Percentiles rank a stretch among this genome's conserved stretches.
Conservation (phyloP, 2,113 vertebrate genomes). For the Elgaria multicarinata region DNA sequence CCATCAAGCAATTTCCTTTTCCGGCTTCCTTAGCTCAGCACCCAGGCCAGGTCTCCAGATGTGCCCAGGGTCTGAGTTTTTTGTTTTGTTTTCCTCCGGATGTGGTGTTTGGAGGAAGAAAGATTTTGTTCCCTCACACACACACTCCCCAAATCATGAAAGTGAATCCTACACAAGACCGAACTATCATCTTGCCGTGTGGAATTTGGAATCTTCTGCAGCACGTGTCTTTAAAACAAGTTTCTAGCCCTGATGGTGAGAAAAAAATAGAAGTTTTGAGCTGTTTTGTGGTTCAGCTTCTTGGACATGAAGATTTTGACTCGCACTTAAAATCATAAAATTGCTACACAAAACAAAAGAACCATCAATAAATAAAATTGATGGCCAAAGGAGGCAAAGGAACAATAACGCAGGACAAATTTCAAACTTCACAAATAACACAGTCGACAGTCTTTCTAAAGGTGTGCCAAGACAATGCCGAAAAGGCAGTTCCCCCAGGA, state of each 20-base stretch:
- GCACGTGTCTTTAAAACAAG: not conserved
- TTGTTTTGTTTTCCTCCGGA: not conserved
- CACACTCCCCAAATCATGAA: not conserved
- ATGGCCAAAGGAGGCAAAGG: not conserved
- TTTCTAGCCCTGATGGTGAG: not conserved
- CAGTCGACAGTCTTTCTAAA: not conserved
- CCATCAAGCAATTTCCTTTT: constrained; percentile 67
- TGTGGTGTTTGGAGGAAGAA: not conserved
- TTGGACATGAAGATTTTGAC: not conserved
- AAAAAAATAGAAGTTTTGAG: not conserved
- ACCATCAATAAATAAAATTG: not conserved
- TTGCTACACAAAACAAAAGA: not conserved
- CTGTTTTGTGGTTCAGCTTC: not conserved
- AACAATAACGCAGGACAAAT: no score
- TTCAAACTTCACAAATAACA: not conserved
- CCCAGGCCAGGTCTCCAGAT: not conserved
- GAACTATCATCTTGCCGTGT: not conserved
- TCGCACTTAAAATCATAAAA: not conserved
- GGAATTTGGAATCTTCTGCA: not conserved
- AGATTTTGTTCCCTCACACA: not conserved
- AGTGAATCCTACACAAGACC: not conserved
- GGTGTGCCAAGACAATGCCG: not conserved
- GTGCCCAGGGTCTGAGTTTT: not conserved
- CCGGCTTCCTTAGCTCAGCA: not conserved
- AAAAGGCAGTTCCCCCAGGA: no score